These are phyloP conservation scores for Drepana falcataria DNA, from an alignment of 2,888 invertebrate genomes.

Conservation along the genomic window DNA sequence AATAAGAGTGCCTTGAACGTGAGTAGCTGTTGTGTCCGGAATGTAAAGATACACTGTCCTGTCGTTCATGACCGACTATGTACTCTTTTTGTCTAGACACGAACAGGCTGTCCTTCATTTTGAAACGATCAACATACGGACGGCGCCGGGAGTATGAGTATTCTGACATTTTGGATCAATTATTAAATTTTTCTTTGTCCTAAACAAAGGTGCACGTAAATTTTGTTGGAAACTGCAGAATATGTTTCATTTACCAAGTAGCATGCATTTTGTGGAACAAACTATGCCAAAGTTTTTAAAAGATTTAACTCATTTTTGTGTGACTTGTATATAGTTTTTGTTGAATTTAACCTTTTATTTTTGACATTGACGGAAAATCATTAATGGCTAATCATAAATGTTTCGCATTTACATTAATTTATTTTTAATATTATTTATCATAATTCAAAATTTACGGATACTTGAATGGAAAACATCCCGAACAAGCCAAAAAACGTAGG, in stretches of 20 bases:
- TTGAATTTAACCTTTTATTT: not conserved
- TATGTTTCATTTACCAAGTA: no score
- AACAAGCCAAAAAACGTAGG: no score
- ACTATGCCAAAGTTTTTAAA: not conserved
- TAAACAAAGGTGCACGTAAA: not conserved
- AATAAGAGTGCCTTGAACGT: not conserved
- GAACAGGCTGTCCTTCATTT: not conserved
- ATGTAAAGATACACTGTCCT: not conserved
- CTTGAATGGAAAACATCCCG: no score
- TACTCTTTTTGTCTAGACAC: not conserved
- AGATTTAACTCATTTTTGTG: not conserved
- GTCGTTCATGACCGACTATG: not conserved
- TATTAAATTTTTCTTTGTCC: not conserved
- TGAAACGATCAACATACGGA: not conserved
- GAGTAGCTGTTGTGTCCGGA: not conserved
- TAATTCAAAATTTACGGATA: no score
- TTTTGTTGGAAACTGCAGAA: not conserved
- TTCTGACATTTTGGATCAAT: not conserved
- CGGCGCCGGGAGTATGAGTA: not conserved
- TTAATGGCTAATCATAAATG: no score
- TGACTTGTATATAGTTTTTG: not conserved
- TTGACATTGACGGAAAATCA: not conserved
- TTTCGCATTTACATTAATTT: no score
- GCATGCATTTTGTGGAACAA: not conserved
- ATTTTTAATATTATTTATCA: no score